phyloP scores from a whole-genome alignment of 2,113 vertebrate species.

The Coreoperca whiteheadi region DNA sequence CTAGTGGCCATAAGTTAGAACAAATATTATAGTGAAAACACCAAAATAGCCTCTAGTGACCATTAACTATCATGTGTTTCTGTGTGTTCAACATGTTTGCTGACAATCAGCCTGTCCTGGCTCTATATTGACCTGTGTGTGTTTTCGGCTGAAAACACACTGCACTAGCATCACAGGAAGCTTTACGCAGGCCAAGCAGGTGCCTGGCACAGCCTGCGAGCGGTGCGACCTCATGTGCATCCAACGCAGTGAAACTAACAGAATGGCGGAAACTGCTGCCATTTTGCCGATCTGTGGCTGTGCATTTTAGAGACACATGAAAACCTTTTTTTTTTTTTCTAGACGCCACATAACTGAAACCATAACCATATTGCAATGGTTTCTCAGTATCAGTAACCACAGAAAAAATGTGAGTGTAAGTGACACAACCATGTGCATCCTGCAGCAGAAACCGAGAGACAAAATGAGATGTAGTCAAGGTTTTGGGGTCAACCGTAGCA shows the following conservation, averaged over 20 bases:
- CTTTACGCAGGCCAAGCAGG: background rate
- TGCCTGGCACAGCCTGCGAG: too few relatives aligned
- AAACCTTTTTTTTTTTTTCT: background rate
- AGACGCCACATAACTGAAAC: background rate
- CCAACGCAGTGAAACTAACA: background rate
- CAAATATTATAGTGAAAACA: background rate
- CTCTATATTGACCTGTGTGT: background rate
- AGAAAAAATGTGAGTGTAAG: too few relatives aligned
- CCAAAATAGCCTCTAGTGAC: too few relatives aligned
- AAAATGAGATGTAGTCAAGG: slow-evolving; percentile 20
- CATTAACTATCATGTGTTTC: background rate
- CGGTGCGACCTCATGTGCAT: too few relatives aligned
- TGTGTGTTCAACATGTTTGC: background rate
- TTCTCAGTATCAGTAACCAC: background rate
- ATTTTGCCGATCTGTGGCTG: background rate
- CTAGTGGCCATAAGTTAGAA: slow-evolving; percentile 59
- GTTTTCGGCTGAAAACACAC: background rate
- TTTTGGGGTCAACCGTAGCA: slow-evolving; percentile 44
- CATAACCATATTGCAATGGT: background rate
- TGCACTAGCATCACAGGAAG: background rate
- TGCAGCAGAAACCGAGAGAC: slow-evolving; percentile 3
- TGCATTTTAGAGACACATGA: background rate
- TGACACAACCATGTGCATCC: slow-evolving; percentile 13
- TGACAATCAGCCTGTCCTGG: background rate
- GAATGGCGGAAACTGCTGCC: background rate